Percentiles rank a stretch among this genome's conserved stretches.
These are phyloP conservation scores for Gastrophysa polygoni DNA, from an alignment of 2,888 invertebrate species.

Conservation along the genomic window DNA sequence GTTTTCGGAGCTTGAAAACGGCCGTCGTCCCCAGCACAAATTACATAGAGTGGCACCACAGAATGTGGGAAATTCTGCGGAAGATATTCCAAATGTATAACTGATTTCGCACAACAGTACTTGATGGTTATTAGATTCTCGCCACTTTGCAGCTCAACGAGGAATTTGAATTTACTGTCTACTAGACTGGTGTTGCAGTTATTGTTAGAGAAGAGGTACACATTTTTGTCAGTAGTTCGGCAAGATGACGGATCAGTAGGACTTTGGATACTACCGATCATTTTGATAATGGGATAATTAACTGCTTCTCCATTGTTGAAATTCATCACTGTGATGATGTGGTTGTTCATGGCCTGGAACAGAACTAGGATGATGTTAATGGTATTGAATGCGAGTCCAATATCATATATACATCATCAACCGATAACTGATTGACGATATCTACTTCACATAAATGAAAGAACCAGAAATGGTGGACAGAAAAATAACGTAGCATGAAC, in stretches of 20 bases:
- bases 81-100: constrained; percentile 63
- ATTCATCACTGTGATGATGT: constrained; percentile 39
- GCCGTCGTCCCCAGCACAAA: constrained; percentile 81
- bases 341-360: constrained; percentile 33
- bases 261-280: constrained; percentile 39
- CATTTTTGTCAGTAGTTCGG: constrained; percentile 31
- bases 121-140: constrained; percentile 68
- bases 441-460: too few relatives aligned
- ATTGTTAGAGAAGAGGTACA: constrained; percentile 26
- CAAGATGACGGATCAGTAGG: constrained; percentile 22
- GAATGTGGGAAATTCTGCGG: constrained; percentile 65
- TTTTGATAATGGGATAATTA: constrained; percentile 40
- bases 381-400: too few relatives aligned
- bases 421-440: too few relatives aligned
- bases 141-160: constrained; percentile 69
- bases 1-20: constrained; percentile 69
- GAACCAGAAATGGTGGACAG: too few relatives aligned
- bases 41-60: constrained; percentile 82
- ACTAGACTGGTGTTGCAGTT: constrained; percentile 44
- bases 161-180: constrained; percentile 72
- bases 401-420: too few relatives aligned
- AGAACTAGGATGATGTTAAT: not conserved
- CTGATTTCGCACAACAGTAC: constrained; percentile 61
- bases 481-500: too few relatives aligned
- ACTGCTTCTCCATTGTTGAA: constrained; percentile 39